A percentile compares a stretch with the other conserved stretches of the same genome.
Conservation (phyloP, 2,888 invertebrate genomes). For the Cactoblastis cactorum region DNA sequence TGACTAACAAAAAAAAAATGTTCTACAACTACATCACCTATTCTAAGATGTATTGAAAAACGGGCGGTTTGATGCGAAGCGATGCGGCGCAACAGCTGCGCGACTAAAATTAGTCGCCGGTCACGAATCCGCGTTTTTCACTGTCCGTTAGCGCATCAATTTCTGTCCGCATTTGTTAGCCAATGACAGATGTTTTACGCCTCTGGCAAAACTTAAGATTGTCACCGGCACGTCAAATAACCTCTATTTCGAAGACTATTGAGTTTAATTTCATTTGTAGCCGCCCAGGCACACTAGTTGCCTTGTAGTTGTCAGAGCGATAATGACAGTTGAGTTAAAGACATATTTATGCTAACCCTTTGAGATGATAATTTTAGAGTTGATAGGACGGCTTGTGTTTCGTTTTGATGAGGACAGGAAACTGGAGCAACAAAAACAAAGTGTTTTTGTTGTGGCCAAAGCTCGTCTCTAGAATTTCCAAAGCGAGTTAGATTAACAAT, state of each 20-base stretch:
- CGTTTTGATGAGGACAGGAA: constrained; percentile 10
- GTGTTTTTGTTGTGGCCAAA: neutral
- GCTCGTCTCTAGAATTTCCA: neutral
- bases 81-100: constrained; percentile 68
- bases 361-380: constrained; percentile 51
- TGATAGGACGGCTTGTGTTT: constrained; percentile 22
- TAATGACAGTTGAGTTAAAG: constrained; percentile 65
- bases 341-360: constrained; percentile 63
- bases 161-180: constrained; percentile 73
- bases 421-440: neutral
- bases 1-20: neutral
- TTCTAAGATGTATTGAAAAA: constrained; percentile 29
- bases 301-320: constrained; percentile 57
- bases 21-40: constrained; percentile 12
- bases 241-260: constrained; percentile 27
- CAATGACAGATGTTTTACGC: constrained; percentile 75
- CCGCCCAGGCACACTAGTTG: constrained; percentile 41
- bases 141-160: constrained; percentile 74
- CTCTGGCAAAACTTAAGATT: constrained; percentile 38
- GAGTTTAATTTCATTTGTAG: constrained; percentile 27
- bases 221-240: constrained; percentile 18
- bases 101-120: constrained; percentile 60
- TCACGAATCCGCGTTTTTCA: constrained; percentile 76
- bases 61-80: constrained; percentile 47
- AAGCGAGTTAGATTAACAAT: no score